These are phyloP conservation scores for Abramis brama DNA, from an alignment of 2,113 vertebrate species.

Conservation along the genomic window DNA sequence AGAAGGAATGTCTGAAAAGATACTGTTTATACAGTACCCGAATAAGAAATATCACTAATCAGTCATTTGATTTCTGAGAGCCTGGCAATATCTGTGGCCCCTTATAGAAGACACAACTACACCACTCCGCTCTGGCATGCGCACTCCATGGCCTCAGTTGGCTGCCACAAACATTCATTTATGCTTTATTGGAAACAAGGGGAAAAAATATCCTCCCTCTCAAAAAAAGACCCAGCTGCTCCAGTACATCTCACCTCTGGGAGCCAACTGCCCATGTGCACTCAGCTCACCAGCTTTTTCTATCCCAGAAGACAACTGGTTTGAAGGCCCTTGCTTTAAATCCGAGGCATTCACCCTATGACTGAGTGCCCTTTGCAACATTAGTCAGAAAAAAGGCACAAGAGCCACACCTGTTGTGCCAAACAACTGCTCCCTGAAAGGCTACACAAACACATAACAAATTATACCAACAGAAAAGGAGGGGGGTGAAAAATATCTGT, in stretches of 20 bases:
- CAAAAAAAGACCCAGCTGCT: constrained; percentile 82
- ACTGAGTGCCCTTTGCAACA: constrained; percentile 85
- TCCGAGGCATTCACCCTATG: constrained; percentile 75
- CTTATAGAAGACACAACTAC: constrained; percentile 41
- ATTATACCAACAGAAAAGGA: constrained; percentile 77
- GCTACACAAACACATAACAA: constrained; percentile 72
- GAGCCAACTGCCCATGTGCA: constrained; percentile 85
- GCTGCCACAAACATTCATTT: constrained; percentile 73
- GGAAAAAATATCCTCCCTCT: constrained; percentile 56
- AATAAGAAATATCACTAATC: background rate
- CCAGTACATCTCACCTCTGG: constrained; percentile 76
- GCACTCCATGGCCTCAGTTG: constrained; percentile 64
- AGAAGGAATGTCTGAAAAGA: no score
- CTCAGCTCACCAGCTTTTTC: constrained; percentile 62
- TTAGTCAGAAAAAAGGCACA: constrained; percentile 77
- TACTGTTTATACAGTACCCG: background rate
- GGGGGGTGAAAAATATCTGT: constrained; percentile 58
- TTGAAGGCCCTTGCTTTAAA: constrained; percentile 79
- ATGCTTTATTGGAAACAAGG: constrained; percentile 74
- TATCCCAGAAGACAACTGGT: constrained; percentile 89
- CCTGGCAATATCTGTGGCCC: constrained; percentile 13
- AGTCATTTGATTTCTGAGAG: constrained; percentile 11
- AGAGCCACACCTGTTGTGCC: constrained; percentile 87
- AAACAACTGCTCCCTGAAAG: constrained; percentile 85
- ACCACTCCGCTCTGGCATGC: constrained; percentile 61